A percentile compares a stretch with the other conserved stretches of the same genome.
Evolutionary conservation across 37 sponge, comb jelly and placozoan species (phyloP).

Genomic region (Haliclona indistincta): DNA sequence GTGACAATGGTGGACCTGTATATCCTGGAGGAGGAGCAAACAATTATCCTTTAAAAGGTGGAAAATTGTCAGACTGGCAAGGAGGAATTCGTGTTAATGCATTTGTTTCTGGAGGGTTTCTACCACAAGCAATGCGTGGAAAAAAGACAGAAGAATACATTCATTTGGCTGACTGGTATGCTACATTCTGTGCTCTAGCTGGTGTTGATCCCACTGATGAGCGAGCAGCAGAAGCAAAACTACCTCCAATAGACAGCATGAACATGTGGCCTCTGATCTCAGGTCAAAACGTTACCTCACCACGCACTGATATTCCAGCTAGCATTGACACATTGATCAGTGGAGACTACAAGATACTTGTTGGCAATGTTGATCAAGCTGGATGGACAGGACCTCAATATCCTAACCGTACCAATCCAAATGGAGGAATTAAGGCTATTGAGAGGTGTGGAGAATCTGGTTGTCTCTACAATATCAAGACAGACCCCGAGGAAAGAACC

Average conservation of each 20-base stretch:
- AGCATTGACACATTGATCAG: slow-evolving; percentile 13
- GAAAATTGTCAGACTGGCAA: slow-evolving; percentile 13
- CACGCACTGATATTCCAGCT: too few species aligned
- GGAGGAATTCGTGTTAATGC: slow-evolving; percentile 16
- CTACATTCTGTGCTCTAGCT: slow-evolving; percentile 29
- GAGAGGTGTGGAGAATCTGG: slow-evolving; percentile 14
- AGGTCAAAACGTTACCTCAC: too few species aligned
- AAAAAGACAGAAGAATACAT: too few species aligned
- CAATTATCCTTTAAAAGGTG: slow-evolving; percentile 47
- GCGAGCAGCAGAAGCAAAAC: slow-evolving; percentile 12
- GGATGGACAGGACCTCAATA: slow-evolving; percentile 47
- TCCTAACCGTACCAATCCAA: slow-evolving; percentile 31
- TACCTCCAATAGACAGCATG: too few species aligned
- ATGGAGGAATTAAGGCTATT: slow-evolving; percentile 12
- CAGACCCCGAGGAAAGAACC: slow-evolving; percentile 30
- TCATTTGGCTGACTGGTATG: slow-evolving; percentile 23
- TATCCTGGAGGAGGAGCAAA: slow-evolving; percentile 44
- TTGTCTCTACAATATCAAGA: slow-evolving; percentile 37
- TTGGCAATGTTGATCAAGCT: slow-evolving; percentile 5
- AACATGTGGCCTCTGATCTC: too few species aligned
- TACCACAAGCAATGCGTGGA: too few species aligned
- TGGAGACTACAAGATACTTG: too few species aligned
- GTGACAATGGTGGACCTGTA: too few species aligned
- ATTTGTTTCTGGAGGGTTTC: slow-evolving; percentile 23
- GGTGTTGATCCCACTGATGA: slow-evolving; percentile 36